A percentile compares a stretch with the other conserved stretches of the same genome.
Conservation (phyloP, 2,888 invertebrate species). For the Timema podura region DNA sequence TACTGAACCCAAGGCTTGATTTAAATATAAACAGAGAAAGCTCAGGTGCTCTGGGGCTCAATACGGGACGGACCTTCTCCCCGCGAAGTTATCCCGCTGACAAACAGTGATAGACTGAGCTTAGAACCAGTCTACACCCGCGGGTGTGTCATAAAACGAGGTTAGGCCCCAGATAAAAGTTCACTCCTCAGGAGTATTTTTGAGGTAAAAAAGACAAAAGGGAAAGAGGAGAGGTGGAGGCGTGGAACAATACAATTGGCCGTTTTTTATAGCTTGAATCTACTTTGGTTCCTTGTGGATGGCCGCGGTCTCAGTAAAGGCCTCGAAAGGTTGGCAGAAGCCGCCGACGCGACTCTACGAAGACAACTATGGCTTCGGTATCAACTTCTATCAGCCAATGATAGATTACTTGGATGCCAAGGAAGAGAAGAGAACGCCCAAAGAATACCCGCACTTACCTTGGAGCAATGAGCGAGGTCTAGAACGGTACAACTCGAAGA, state of each 20-base stretch:
- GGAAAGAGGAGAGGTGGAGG: no score
- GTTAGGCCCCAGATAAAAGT: no score
- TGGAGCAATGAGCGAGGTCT: constrained; percentile 68
- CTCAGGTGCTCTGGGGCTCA: background rate
- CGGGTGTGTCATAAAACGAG: no score
- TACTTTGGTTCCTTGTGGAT: constrained; percentile 20
- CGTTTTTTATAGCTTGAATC: background rate
- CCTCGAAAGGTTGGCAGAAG: constrained; percentile 47
- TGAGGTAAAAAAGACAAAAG: no score
- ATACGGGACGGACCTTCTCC: no score
- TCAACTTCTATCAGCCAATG: constrained; percentile 84
- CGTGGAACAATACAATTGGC: constrained; percentile 3
- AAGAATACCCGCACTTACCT: constrained; percentile 64
- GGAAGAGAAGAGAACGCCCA: constrained; percentile 52
- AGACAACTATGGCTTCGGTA: constrained; percentile 78
- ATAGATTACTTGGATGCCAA: constrained; percentile 76
- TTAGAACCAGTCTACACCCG: no score
- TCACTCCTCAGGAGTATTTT: no score
- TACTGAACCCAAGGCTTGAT: background rate
- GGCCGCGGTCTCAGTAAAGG: constrained; percentile 21
- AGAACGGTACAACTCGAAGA: constrained; percentile 62
- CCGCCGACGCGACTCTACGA: constrained; percentile 68
- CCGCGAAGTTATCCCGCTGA: no score
- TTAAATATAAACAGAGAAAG: constrained; percentile 7
- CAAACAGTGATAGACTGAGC: no score